A percentile compares a stretch with the other conserved stretches of the same genome.
Conservation (phyloP, 2,888 invertebrate genomes). For the Holacanthella duospinosa region DNA sequence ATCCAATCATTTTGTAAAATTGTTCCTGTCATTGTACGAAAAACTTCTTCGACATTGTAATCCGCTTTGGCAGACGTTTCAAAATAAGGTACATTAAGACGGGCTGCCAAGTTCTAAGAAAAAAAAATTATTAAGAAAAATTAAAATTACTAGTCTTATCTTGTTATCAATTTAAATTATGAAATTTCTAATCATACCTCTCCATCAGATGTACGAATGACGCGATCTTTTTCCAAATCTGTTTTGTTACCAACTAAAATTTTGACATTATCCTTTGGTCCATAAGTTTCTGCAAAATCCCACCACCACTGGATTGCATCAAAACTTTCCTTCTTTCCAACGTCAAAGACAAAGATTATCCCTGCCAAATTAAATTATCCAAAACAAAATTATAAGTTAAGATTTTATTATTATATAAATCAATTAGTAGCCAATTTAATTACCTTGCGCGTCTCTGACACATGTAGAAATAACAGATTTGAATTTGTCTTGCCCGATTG, state of each 20-base stretch:
- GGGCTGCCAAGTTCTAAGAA: slow-evolving; percentile 25
- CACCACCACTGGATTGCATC: slow-evolving; percentile 32
- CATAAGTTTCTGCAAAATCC: slow-evolving; percentile 31
- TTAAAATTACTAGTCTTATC: slow-evolving; percentile 13
- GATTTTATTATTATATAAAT: slow-evolving; percentile 1
- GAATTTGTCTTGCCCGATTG: slow-evolving; percentile 31
- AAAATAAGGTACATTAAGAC: slow-evolving; percentile 30
- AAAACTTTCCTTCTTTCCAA: slow-evolving; percentile 25
- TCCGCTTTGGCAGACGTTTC: slow-evolving; percentile 32
- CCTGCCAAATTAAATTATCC: slow-evolving; percentile 9
- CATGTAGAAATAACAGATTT: slow-evolving; percentile 32
- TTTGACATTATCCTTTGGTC: slow-evolving; percentile 29
- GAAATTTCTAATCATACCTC: slow-evolving; percentile 22
- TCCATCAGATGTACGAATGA: slow-evolving; percentile 26
- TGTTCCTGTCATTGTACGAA: slow-evolving; percentile 27
- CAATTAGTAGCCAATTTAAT: not conserved
- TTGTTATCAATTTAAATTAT: not conserved
- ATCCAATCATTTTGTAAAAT: slow-evolving; percentile 25
- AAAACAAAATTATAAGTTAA: not conserved
- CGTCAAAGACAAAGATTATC: slow-evolving; percentile 34
- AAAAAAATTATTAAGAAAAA: too few species aligned
- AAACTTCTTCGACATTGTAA: slow-evolving; percentile 30
- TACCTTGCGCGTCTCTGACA: slow-evolving; percentile 34
- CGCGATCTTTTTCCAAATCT: slow-evolving; percentile 24
- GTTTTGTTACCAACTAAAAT: slow-evolving; percentile 33